Conservation (phyloP, 2,888 invertebrate genomes). For the Pristionchus arcanus region DNA sequence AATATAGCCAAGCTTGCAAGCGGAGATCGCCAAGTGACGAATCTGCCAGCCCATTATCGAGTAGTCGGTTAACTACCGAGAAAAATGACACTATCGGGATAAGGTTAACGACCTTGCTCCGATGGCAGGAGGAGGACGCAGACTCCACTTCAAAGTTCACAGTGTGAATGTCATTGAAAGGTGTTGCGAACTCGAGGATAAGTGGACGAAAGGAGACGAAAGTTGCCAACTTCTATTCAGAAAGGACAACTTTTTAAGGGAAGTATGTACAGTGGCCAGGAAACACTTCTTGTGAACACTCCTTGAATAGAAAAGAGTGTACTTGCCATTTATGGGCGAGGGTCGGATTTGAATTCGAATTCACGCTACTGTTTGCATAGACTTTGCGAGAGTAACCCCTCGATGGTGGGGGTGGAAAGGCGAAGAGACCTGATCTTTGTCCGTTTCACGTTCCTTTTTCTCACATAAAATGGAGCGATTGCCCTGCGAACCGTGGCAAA, state of each 20-base stretch:
- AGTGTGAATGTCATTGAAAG: not conserved
- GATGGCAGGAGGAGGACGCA: not conserved
- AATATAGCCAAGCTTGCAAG: too few relatives aligned
- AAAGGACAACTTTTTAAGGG: not conserved
- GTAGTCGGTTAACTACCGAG: too few relatives aligned
- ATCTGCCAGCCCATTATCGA: too few relatives aligned
- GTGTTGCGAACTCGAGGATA: constrained; percentile 27
- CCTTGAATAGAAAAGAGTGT: not conserved
- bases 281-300: not conserved
- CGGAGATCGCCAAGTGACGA: too few relatives aligned
- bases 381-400: not conserved
- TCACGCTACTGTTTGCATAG: not conserved
- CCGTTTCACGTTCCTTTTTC: not conserved
- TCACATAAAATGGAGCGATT: not conserved
- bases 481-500: constrained; percentile 3
- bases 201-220: not conserved
- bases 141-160: not conserved
- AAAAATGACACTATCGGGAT: too few relatives aligned
- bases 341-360: not conserved
- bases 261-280: not conserved
- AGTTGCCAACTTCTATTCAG: not conserved
- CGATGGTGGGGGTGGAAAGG: not conserved
- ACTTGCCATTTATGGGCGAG: not conserved
- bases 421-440: not conserved
- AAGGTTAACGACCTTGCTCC: not conserved